A percentile compares a stretch with the other conserved stretches of the same genome.
These are phyloP conservation scores for Lepeophtheirus nordmannii DNA, from an alignment of 2,888 invertebrate species.

Conservation along the genomic window DNA sequence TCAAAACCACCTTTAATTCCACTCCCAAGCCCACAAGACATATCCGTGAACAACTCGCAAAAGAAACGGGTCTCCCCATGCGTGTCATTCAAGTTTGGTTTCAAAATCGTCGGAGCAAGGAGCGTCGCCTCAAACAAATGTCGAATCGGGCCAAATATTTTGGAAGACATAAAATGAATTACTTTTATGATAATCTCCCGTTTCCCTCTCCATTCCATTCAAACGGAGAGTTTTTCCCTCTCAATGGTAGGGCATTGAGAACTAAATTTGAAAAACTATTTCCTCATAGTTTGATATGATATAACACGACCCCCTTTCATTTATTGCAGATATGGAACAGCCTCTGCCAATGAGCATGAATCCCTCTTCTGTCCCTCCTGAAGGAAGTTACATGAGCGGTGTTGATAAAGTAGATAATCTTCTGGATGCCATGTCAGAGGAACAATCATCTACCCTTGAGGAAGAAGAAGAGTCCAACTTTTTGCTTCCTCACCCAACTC, in stretches of 20 bases:
- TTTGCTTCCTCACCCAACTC: no score
- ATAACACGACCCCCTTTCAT: neutral
- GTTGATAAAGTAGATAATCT: no score
- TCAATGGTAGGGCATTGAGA: neutral
- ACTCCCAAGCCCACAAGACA: conserved; percentile 99
- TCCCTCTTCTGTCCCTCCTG: neutral
- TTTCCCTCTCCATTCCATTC: neutral
- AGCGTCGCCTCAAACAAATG: conserved; percentile 80
- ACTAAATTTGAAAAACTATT: neutral
- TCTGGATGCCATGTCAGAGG: neutral
- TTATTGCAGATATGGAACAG: neutral
- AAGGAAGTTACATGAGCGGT: no score
- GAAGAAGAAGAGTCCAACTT: neutral
- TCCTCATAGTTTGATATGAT: neutral
- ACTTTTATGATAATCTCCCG: neutral
- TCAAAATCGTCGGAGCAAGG: conserved; percentile 97
- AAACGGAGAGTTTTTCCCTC: neutral
- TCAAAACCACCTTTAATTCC: conserved; percentile 95
- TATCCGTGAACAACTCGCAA: conserved; percentile 95
- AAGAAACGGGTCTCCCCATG: conserved; percentile 97
- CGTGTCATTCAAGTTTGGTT: conserved; percentile 99
- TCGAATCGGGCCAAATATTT: neutral
- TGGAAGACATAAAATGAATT: neutral
- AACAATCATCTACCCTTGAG: neutral
- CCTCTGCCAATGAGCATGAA: neutral